phyloP scores from a whole-genome alignment of 2,113 vertebrate genomes.

The Zosterops lateralis region DNA sequence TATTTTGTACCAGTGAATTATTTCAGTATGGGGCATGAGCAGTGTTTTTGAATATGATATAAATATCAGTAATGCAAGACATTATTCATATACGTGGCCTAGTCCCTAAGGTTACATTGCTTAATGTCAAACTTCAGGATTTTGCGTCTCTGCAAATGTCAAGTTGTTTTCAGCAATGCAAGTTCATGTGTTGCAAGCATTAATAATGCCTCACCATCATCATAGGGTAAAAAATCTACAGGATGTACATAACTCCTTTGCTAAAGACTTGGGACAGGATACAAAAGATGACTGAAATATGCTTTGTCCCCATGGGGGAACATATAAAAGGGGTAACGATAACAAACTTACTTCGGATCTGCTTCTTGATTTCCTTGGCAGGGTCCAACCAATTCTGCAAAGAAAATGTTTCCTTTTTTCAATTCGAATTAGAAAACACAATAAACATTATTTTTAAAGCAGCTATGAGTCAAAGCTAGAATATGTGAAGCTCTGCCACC shows the following conservation, averaged over 20 bases:
- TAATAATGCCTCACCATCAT: background rate
- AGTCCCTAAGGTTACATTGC: background rate
- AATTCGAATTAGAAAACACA: conserved; percentile 46
- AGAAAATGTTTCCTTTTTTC: conserved; percentile 58
- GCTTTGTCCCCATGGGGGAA: background rate
- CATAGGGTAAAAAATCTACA: background rate
- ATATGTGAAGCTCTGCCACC: background rate
- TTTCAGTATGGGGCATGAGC: background rate
- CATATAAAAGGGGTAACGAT: background rate
- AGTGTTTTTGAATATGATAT: background rate
- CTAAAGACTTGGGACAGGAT: background rate
- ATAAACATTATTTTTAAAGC: background rate
- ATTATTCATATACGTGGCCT: background rate
- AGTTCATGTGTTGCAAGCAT: background rate
- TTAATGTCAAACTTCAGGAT: conserved; percentile 18
- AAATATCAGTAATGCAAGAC: background rate
- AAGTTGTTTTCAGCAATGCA: conserved; percentile 26
- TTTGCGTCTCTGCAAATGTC: conserved; percentile 37
- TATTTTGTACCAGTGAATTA: background rate
- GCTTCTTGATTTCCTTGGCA: conserved; percentile 95
- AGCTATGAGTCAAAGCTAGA: background rate
- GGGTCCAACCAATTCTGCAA: conserved; percentile 96
- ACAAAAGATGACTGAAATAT: background rate
- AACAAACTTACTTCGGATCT: conserved; percentile 89
- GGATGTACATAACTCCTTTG: background rate